phyloP scores from a whole-genome alignment of 1,140 invertebrate species.

The Sminthurides bifidus region DNA sequence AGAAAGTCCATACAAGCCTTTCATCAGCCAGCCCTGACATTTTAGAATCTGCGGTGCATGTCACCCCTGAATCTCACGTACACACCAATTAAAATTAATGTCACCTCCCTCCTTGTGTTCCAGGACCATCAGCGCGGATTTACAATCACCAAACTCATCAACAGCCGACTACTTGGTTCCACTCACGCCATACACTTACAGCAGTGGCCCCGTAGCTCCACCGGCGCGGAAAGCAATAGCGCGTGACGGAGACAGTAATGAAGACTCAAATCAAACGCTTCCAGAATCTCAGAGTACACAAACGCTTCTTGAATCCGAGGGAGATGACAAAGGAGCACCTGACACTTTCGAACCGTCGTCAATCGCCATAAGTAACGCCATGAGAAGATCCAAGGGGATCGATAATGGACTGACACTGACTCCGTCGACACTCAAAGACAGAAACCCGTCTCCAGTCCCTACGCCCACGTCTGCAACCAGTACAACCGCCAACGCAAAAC shows the following conservation, averaged over 20 bases:
- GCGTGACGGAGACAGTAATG: too few species aligned
- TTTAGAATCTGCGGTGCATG: too few species aligned
- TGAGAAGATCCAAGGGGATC: conserved; percentile 14
- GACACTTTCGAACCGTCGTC: not conserved
- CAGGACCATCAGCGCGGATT: conserved; percentile 22
- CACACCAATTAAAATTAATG: too few species aligned
- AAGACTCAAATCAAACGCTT: too few species aligned
- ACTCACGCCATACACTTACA: conserved; percentile 35
- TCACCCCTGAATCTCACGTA: too few species aligned
- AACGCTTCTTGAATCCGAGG: conserved; percentile 36
- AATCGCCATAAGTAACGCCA: not conserved
- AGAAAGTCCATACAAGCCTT: too few species aligned
- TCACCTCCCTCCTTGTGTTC: conserved; percentile 1
- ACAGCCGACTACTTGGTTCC: conserved; percentile 43
- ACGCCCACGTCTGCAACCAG: not conserved
- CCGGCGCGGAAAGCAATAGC: conserved; percentile 33
- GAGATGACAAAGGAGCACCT: conserved; percentile 1
- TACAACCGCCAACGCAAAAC: too few species aligned
- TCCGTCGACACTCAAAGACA: conserved; percentile 20
- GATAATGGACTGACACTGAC: conserved; percentile 29
- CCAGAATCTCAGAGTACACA: conserved; percentile 39
- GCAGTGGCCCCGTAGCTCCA: too few species aligned
- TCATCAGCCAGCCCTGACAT: too few species aligned
- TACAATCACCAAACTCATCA: conserved; percentile 36
- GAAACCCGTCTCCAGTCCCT: not conserved